Evolutionary conservation across 2,888 invertebrate genomes (phyloP), one percentile per base, ranked within the genome.

Genomic region (Tenodera sinensis): DNA sequence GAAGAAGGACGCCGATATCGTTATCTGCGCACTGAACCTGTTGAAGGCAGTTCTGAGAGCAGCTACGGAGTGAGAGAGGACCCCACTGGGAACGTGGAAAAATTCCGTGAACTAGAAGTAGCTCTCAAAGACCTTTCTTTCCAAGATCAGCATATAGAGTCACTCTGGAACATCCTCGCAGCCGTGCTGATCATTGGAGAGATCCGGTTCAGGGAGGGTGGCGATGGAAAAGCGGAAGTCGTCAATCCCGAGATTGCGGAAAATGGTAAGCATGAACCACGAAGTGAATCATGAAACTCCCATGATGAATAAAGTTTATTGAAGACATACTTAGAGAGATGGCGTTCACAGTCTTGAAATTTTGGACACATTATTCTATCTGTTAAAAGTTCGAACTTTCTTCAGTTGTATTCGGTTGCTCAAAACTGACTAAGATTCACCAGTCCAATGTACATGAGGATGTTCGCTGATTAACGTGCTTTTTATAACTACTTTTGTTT

Each of bases 131-230:
- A 95, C 84, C 93, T 97, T 91, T 97, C 97, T 91, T 96, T 98
- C 93, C 95, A 95, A 90, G 95, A 96, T 90, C 96, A 96, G 91
- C 95, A 97, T 91, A 94, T 96, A 89, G 95, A 96, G 89, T 95
- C 96, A 0, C 94, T 98, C 28, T 96, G 96, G 92, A 96, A 95
- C 86, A 94, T 96, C 0, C 92, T 98, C 34, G 95, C 97, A 0
- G 96, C 97, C 8, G 96, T 98, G 91, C 94, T 98, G 25, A 95
- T 96, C 90, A 94, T 98, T 28, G 98, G 98, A 0, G 97, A 98
- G 92, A 95, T 97, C 15, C 94, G 96, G 90, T 98, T 98, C 93
- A 95, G 95, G 91, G 96, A 96, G 90, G 94, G 95, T 2, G 95
- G 95, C 91, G 94, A 95, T 91, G 95, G 95, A 14, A 94, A 95